Evolutionary conservation across 2,113 vertebrate species (phyloP), one percentile per base, ranked within the genome.

Genomic region (Rhipidura dahli): DNA sequence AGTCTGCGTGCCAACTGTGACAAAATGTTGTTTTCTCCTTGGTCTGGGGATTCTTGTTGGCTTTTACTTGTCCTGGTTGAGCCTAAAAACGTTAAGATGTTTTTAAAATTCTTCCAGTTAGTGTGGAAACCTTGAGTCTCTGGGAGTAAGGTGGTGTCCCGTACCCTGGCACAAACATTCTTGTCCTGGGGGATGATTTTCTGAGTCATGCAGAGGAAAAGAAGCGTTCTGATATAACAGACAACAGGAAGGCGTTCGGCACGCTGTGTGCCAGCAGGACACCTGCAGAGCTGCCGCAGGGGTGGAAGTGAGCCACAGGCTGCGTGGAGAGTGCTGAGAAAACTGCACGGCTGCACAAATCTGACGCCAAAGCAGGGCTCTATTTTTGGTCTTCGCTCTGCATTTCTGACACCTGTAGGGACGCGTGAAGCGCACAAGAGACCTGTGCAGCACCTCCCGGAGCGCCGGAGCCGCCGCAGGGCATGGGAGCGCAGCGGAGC

Each of bases 241-340:
- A 88, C 90, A 88, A 90, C 92, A 92, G 92, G 95, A 95, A 96
- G 94, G 28, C 12, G 14, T n/a, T 66, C 42, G 12, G 75, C 8
- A 4, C 88, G 50, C 79, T 5, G 75, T 22, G 83, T 72, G 90
- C 92, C 80, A 45, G 86, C 76, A 81, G 91, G 95, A 92, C 96
- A 94, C 95, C 96, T 93, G 93, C 95, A 95, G 94, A 57, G 89
- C 95, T 97, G 95, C 95, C 53, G 89, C 95, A 95, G 93, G 90
- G 79, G 86, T 95, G 96, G 93, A 94, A 89, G 50, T 20, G 83
- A 94, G 91, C 96, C 93, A 75, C 91, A 14, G 91, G 83, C 94
- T 94, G 82, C 20, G 64, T 47, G 80, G 75, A 31, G 44, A 90
- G 86, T 5, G 76, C 96, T 56, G 93, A 42, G 89, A 63, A 73